A percentile compares a stretch with the other conserved stretches of the same genome.
phyloP scores from a whole-genome alignment of 2,113 vertebrate genomes.

The Cyanoramphus novaezelandiae region DNA sequence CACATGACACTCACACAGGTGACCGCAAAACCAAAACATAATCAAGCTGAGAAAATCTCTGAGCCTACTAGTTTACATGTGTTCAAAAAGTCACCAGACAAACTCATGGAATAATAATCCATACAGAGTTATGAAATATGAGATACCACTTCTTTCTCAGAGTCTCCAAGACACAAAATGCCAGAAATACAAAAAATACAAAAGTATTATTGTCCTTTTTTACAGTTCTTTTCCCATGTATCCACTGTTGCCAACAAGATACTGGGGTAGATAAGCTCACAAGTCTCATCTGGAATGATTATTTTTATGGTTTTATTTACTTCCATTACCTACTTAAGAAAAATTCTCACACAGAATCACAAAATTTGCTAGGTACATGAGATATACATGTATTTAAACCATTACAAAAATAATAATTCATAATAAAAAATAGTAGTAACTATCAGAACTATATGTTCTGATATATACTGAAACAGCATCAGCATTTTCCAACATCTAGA shows the following conservation, averaged over 20 bases:
- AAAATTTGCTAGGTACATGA: not conserved
- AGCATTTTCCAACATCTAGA: not conserved
- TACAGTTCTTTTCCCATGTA: not conserved
- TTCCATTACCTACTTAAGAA: not conserved
- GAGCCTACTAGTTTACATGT: not conserved
- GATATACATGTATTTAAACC: not conserved
- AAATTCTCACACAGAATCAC: not conserved
- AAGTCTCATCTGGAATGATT: not conserved
- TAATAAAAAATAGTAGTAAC: not conserved
- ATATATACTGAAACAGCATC: not conserved
- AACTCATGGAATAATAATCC: not conserved
- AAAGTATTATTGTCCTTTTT: not conserved
- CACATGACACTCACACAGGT: fast-evolving
- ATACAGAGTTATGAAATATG: not conserved
- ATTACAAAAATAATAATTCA: not conserved
- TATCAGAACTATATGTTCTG: not conserved
- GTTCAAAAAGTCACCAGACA: not conserved
- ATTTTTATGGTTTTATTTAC: not conserved
- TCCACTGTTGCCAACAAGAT: not conserved
- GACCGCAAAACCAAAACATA: not conserved
- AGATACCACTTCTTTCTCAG: not conserved
- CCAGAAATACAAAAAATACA: not conserved
- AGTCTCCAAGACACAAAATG: not conserved
- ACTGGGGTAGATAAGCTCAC: not conserved
- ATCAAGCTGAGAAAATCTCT: not conserved